These are phyloP conservation scores for Candidula unifasciata DNA, from an alignment of 2,888 invertebrate species.

Conservation along the genomic window DNA sequence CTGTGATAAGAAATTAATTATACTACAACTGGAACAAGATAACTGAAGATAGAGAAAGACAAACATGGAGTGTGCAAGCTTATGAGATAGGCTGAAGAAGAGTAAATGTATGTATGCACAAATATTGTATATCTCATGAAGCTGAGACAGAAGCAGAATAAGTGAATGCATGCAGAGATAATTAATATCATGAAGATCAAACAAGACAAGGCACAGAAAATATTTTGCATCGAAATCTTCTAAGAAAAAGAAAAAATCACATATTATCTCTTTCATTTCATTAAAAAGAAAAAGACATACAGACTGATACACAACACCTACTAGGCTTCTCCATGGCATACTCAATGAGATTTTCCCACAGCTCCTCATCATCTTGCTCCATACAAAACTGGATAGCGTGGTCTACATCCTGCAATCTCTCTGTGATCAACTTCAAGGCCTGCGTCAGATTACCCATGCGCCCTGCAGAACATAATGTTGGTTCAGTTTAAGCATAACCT, in stretches of 20 bases:
- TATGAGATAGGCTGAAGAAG: too few relatives aligned
- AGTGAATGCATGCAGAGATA: too few relatives aligned
- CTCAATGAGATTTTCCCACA: conserved; percentile 93
- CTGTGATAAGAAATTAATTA: too few relatives aligned
- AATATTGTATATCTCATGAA: too few relatives aligned
- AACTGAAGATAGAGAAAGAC: too few relatives aligned
- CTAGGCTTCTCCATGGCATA: conserved; percentile 92
- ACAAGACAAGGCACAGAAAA: too few relatives aligned
- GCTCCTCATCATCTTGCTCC: conserved; percentile 93
- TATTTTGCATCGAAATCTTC: background rate
- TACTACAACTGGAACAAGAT: too few relatives aligned
- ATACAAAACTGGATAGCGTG: conserved; percentile 97
- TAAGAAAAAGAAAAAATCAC: background rate
- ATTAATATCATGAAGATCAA: too few relatives aligned
- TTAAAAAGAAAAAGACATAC: background rate
- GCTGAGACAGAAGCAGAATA: too few relatives aligned
- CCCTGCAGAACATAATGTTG: conserved; percentile 64
- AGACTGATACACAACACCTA: conserved; percentile 64
- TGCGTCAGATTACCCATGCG: conserved; percentile 93
- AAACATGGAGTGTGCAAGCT: too few relatives aligned
- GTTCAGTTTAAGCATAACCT: background rate
- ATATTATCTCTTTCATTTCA: background rate
- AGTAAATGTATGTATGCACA: too few relatives aligned
- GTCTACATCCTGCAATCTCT: conserved; percentile 90
- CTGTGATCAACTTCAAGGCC: conserved; percentile 92